Evolutionary conservation across 1,140 invertebrate species (phyloP), one percentile per base, ranked within the genome.

Genomic region (Leptinotarsa undecemlineata): DNA sequence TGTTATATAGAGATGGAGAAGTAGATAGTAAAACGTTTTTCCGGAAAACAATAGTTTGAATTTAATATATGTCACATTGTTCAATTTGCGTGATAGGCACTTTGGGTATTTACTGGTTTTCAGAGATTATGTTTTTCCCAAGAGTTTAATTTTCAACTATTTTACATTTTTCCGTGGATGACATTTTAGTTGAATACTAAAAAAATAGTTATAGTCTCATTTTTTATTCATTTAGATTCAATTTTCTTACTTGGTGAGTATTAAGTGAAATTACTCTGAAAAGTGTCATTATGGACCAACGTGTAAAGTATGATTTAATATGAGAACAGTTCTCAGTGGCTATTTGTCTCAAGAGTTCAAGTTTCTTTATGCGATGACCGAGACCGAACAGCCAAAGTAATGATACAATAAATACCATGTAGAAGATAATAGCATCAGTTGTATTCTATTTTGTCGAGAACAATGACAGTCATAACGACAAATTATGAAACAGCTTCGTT

Each of bases 401-500:
- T 69, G 72, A 74, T 76, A 73, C 76, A 77, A 77, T 77, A 77
- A 77, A 77, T 77, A 74, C 68, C 75, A 70, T 42, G 72, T 47
- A 74, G 68, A 74, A 72, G 76, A 78, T 78, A 78, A 76, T 76
- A 78, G 72, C 77, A 78, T 71, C 74, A 66, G 68, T 74, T 71
- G 75, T 76, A 74, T 78, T 78, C 77, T 76, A 73, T 76, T 80
- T 76, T 74, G 67, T 80, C 72, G 68, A 76, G 77, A 78, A 80
- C 78, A 80, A 80, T 76, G 77, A 80, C 76, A 78, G 74, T 78
- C 74, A 80, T 80, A 78, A 78, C 78, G 77, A 80, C 78, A 78
- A 80, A 80, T 80, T 80, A 80, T 80, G 77, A 78, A 80, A 80
- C 77, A 78, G 73, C 78, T 80, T 80, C 78, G 78, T 80, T 80